Percentiles rank a stretch among this genome's conserved stretches.
These are phyloP conservation scores for Zaprionus taronus DNA, from an alignment of 1,140 invertebrate species.

Conservation along the genomic window DNA sequence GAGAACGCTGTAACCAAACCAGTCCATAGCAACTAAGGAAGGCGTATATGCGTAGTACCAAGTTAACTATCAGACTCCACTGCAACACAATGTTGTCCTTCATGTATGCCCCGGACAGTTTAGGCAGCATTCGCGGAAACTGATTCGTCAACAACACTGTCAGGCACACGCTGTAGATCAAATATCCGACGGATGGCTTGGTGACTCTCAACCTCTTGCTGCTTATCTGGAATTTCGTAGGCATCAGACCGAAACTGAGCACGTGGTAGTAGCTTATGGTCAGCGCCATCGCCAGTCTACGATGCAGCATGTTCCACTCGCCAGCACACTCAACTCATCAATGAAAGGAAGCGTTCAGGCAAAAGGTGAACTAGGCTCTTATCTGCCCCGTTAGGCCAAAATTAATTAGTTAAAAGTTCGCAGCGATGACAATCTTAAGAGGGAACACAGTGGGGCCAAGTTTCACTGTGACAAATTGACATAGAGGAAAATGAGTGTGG, in stretches of 20 bases:
- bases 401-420: conserved; percentile 35
- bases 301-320: conserved; percentile 54
- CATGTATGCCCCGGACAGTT: conserved; percentile 40
- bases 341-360: not conserved
- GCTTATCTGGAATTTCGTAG: conserved; percentile 27
- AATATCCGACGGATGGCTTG: conserved; percentile 29
- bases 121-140: conserved; percentile 32
- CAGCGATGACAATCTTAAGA: too few relatives aligned
- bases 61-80: conserved; percentile 23
- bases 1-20: conserved; percentile 46
- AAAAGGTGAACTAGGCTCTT: not conserved
- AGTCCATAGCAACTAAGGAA: conserved; percentile 34
- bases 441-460: too few relatives aligned
- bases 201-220: not conserved
- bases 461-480: too few relatives aligned
- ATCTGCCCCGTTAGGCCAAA: not conserved
- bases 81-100: conserved; percentile 55
- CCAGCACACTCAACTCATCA: not conserved
- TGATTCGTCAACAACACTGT: conserved; percentile 7
- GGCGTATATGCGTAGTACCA: not conserved
- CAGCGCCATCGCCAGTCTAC: conserved; percentile 34
- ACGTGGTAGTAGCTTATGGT: conserved; percentile 45
- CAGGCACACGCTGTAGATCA: conserved; percentile 40
- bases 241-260: conserved; percentile 51
- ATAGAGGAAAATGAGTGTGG: too few relatives aligned